phyloP scores from a whole-genome alignment of 2,113 vertebrate species.

The Lontra canadensis region DNA sequence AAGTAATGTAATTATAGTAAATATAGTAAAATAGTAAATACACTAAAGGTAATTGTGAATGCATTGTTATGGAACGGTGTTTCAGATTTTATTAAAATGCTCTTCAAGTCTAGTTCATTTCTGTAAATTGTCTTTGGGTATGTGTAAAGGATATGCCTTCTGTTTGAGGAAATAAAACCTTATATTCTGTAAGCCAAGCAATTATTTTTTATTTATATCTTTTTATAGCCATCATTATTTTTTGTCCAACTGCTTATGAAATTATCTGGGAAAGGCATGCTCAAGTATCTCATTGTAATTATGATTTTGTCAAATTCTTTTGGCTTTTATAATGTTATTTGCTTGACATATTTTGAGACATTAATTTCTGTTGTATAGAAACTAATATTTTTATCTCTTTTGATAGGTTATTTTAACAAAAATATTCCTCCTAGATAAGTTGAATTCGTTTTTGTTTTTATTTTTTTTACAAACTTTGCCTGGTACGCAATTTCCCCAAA shows the following conservation, averaged over 20 bases:
- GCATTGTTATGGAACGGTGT: not conserved
- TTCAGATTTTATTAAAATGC: conserved; percentile 3
- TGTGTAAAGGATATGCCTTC: not conserved
- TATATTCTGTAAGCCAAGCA: not conserved
- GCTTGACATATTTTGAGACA: not conserved
- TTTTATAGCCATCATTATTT: not conserved
- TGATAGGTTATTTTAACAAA: conserved; percentile 14
- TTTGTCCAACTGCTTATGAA: not conserved
- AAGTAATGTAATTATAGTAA: no score
- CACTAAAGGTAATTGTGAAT: not conserved
- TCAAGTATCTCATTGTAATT: not conserved
- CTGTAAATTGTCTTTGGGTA: not conserved
- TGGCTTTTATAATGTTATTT: not conserved
- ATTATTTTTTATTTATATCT: not conserved
- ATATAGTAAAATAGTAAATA: no score
- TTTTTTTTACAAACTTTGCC: not conserved
- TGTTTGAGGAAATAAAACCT: not conserved
- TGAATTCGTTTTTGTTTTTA: not conserved
- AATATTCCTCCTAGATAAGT: not conserved
- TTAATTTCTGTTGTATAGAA: not conserved
- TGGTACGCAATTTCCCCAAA: not conserved
- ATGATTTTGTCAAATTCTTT: not conserved
- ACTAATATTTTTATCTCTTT: not conserved
- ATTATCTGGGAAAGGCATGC: conserved; percentile 10
- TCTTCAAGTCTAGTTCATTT: conserved; percentile 33